phyloP scores from a whole-genome alignment of 2,888 invertebrate species.

The Melitaea athalia region DNA sequence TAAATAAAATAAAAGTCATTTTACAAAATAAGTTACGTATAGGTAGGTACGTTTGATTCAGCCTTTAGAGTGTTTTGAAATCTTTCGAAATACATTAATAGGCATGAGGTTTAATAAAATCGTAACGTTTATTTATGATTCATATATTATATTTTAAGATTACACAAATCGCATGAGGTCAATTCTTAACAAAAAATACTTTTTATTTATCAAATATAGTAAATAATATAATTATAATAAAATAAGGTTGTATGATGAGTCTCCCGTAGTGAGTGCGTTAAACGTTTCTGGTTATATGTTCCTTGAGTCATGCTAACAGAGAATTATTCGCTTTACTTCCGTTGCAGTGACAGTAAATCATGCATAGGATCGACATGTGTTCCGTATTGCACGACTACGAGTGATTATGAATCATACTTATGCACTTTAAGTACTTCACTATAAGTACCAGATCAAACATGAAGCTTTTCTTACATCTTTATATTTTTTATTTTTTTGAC shows the following conservation, averaged over 20 bases:
- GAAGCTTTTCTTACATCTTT: not conserved
- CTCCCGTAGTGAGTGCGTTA: not conserved
- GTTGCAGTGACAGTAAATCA: constrained; percentile 14
- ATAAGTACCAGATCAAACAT: not conserved
- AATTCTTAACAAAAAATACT: not conserved
- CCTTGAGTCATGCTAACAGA: constrained; percentile 13
- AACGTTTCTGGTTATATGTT: not conserved
- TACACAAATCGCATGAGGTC: not conserved
- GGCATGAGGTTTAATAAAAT: not conserved
- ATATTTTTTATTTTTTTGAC: not conserved
- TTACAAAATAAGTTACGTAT: not conserved
- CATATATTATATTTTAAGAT: not conserved
- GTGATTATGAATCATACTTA: constrained; percentile 25
- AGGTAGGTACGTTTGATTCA: constrained; percentile 31
- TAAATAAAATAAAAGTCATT: constrained; percentile 9
- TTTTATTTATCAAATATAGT: not conserved
- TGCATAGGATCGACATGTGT: constrained; percentile 27
- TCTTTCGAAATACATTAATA: constrained; percentile 30
- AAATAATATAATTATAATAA: no score
- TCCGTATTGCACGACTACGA: constrained; percentile 24
- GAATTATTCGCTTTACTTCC: constrained; percentile 22
- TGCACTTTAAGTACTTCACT: no score
- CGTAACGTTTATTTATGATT: constrained; percentile 1
- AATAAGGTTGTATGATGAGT: not conserved
- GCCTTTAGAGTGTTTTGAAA: constrained; percentile 27